Evolutionary conservation across 2,888 invertebrate species (phyloP).

Genomic region (Pristionchus japonicus): DNA sequence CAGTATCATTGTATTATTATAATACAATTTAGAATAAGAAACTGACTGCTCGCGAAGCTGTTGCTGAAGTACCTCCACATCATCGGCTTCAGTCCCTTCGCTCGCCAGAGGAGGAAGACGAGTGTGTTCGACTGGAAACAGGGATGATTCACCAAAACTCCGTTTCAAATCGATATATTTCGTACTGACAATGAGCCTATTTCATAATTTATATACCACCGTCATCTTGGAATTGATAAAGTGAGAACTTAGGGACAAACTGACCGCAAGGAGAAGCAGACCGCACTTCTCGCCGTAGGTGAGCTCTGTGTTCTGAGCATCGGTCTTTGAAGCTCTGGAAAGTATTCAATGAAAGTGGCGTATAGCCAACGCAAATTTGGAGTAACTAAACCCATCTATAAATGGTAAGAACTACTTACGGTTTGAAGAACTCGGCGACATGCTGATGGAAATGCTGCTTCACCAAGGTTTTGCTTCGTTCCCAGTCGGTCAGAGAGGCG

Average conservation of each 20-base stretch:
- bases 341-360: not conserved
- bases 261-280: conserved; percentile 51
- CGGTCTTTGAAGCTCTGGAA: not conserved
- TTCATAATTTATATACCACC: not conserved
- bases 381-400: no score
- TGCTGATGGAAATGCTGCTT: not conserved
- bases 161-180: no score
- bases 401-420: not conserved
- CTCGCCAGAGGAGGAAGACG: conserved; percentile 64
- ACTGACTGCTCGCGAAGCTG: conserved; percentile 68
- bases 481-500: conserved; percentile 30
- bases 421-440: not conserved
- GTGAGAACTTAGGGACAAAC: not conserved
- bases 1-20: no score
- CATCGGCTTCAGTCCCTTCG: conserved; percentile 56
- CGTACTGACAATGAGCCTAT: no score
- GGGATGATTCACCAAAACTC: no score
- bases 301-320: conserved; percentile 51
- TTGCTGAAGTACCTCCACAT: conserved; percentile 73
- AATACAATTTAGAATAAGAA: not conserved
- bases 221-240: not conserved
- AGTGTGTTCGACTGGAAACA: conserved; percentile 56
- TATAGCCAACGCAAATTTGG: not conserved
- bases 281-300: conserved; percentile 59
- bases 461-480: not conserved